These are phyloP conservation scores for Lophochroa leadbeateri DNA, from an alignment of 2,113 vertebrate genomes.

Conservation along the genomic window DNA sequence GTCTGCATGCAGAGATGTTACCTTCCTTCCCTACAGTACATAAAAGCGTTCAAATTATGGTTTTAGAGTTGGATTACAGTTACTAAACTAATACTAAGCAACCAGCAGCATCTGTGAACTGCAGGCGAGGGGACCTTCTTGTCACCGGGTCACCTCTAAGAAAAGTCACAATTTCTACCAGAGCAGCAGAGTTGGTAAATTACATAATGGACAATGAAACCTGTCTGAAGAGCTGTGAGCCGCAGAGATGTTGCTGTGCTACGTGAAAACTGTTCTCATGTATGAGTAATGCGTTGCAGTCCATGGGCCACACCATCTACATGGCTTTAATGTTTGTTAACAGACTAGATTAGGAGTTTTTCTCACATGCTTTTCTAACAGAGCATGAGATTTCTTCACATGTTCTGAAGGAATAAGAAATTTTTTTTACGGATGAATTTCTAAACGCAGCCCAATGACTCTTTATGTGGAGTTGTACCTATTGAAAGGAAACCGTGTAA, in stretches of 20 bases:
- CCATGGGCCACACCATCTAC: background rate
- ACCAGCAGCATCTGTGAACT: background rate
- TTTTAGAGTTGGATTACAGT: background rate
- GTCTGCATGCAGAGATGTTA: background rate
- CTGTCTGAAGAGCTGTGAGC: background rate
- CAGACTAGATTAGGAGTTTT: background rate
- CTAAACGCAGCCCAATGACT: background rate
- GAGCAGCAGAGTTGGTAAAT: background rate
- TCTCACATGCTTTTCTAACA: background rate
- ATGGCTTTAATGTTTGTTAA: background rate
- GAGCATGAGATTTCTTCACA: background rate
- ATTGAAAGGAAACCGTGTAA: background rate
- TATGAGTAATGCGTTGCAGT: rapidly evolving
- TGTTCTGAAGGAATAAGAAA: background rate
- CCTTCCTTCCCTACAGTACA: background rate
- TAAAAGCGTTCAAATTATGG: background rate
- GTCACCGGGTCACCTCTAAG: background rate
- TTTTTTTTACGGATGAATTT: background rate
- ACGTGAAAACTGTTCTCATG: background rate
- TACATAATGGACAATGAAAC: background rate
- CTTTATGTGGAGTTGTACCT: background rate
- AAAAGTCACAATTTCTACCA: background rate
- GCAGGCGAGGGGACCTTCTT: background rate
- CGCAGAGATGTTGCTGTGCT: rapidly evolving
- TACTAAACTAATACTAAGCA: background rate